Conservation (phyloP, 2,797 vertebrate genomes). For the Oceanodroma leucorhoa region DNA sequence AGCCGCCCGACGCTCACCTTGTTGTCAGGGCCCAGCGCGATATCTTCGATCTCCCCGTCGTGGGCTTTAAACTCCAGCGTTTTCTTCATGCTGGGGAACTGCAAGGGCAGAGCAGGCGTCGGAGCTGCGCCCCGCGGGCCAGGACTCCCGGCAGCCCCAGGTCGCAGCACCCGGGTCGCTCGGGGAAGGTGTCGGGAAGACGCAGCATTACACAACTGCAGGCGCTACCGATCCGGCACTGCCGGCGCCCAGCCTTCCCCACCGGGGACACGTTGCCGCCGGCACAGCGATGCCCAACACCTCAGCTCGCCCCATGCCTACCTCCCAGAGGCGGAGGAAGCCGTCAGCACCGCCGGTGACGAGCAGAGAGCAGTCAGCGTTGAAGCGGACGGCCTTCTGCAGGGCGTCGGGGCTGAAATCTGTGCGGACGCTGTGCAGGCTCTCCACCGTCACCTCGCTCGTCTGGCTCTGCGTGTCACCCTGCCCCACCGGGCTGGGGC, state of each 20-base stretch:
- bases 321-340: constrained; percentile 91
- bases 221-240: accelerated
- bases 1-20: constrained; percentile 75
- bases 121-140: accelerated
- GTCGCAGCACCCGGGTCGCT: not conserved
- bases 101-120: not conserved
- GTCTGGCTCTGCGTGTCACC: constrained; percentile 69
- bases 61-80: constrained; percentile 90
- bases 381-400: constrained; percentile 92
- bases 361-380: constrained; percentile 80
- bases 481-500: not conserved
- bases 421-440: constrained; percentile 82
- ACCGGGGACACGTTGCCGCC: accelerated
- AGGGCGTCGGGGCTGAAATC: constrained; percentile 88
- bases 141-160: not conserved
- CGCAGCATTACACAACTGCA: accelerated
- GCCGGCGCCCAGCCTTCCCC: not conserved
- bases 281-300: accelerated
- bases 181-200: not conserved
- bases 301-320: not conserved
- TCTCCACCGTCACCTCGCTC: constrained; percentile 76
- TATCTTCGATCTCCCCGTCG: constrained; percentile 89
- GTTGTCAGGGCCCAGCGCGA: constrained; percentile 86
- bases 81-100: constrained; percentile 92
- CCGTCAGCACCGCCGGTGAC: constrained; percentile 90